Conservation (phyloP, 2,888 invertebrate genomes). For the Dasysyrphus albostriatus region DNA sequence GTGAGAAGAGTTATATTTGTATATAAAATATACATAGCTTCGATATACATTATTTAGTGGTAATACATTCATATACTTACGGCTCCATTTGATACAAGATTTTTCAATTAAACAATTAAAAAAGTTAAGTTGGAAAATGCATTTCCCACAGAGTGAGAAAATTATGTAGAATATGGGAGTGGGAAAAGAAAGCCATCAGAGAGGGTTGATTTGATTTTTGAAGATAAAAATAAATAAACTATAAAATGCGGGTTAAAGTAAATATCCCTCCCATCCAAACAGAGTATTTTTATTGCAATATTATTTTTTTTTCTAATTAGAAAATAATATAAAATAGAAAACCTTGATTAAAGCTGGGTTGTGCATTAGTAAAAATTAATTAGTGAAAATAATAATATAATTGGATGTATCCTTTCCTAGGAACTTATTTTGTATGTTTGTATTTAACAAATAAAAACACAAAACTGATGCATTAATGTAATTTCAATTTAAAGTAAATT, state of each 20-base stretch:
- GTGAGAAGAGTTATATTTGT: constrained; percentile 12
- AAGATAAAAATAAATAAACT: constrained; percentile 30
- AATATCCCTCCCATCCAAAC: background rate
- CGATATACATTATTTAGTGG: constrained; percentile 4
- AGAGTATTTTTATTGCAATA: background rate
- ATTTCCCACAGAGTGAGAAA: constrained; percentile 14
- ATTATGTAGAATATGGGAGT: background rate
- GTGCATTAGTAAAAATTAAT: background rate
- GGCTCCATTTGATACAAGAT: constrained; percentile 60
- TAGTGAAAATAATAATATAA: background rate
- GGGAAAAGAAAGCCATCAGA: background rate
- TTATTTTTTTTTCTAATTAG: background rate
- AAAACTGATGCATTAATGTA: background rate
- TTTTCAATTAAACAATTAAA: constrained; percentile 71
- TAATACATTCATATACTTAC: background rate
- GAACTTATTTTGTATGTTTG: background rate
- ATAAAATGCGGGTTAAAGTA: constrained; percentile 1
- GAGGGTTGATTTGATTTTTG: constrained; percentile 15
- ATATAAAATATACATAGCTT: background rate
- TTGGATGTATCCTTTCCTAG: background rate
- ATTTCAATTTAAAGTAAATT: background rate
- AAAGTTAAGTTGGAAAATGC: constrained; percentile 39
- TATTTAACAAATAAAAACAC: background rate
- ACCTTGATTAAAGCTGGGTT: background rate
- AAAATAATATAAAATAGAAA: background rate